phyloP scores from a whole-genome alignment of 1,140 invertebrate species.

The Gonioctena quinquepunctata region DNA sequence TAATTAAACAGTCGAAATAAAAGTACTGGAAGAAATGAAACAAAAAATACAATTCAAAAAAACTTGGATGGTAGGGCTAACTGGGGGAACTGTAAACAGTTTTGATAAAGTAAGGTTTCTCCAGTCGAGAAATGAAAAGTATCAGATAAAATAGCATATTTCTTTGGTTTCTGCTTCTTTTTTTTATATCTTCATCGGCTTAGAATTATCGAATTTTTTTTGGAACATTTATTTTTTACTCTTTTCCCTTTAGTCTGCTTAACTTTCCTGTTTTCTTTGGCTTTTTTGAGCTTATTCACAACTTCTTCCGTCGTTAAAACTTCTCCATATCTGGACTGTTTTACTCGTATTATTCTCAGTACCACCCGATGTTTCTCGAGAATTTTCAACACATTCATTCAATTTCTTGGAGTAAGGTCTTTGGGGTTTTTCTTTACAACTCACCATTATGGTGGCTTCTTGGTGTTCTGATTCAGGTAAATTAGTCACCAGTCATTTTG shows the following conservation, averaged over 20 bases:
- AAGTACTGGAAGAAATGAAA: too few species aligned
- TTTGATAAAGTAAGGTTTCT: too few species aligned
- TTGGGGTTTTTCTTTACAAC: neutral
- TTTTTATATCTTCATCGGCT: too few species aligned
- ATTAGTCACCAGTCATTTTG: too few species aligned
- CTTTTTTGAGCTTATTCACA: neutral
- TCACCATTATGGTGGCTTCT: neutral
- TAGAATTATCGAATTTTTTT: neutral
- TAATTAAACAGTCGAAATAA: too few species aligned
- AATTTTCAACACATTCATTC: too few species aligned
- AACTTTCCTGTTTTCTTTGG: neutral
- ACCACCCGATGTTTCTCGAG: neutral
- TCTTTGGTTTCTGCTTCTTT: neutral
- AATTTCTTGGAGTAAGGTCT: neutral
- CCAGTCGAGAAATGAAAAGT: too few species aligned
- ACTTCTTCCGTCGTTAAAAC: neutral
- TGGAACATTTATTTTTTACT: neutral
- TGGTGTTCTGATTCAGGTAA: neutral
- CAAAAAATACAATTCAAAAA: too few species aligned
- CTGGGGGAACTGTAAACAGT: too few species aligned
- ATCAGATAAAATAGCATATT: neutral
- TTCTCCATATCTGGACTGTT: neutral
- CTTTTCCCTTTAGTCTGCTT: neutral
- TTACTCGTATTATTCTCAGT: neutral
- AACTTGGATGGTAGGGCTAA: too few species aligned